Evolutionary conservation across 2,113 vertebrate genomes (phyloP), one percentile per base, ranked within the genome.

Genomic region (Oreochromis spilurus): DNA sequence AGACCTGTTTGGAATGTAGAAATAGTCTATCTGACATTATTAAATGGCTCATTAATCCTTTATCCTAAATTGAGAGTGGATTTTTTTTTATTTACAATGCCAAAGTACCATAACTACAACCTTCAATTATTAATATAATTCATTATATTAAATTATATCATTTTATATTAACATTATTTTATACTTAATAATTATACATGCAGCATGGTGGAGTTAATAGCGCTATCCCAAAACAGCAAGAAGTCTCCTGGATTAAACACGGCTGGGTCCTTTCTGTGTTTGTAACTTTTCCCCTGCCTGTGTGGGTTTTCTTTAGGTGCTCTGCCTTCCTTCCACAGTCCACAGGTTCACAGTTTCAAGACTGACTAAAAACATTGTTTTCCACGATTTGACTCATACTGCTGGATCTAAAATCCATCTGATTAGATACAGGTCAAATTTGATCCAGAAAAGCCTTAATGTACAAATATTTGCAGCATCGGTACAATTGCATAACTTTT

Each of bases 211-310:
- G 55, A 58, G 13, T 29, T 58, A 58, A 58, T 58, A 58, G 55
- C 3, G 4, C 55, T 57, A 16, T 57, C 24, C 4, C 24, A 58
- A 58, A 58, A 58, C 24, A 58, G 13, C 55, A 29, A 58, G 24
- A 29, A 16, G 55, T 29, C 16, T 16, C 24, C 55, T 29, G 13
- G 55, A 29, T 58, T 58, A 58, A 58, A 58, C 55, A 16, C 4
- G 1, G 13, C 55, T 58, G 24, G 7, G 55, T 58, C 24, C 7
- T 29, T 58, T 29, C 13, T 58, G 55, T 58, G 24, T 58, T 58
- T 58, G 53, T 26, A 24, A 55, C 21, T 13, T 26, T 6, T 17
- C 3, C 4, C 26, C 26, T 0, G 0, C 7, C 55, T 5, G 55
- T 58, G 26, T 29, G 13, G 55, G 26, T 31, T 58, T 58, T 58